These are phyloP conservation scores for Eumerus sabulonum DNA, from an alignment of 2,888 invertebrate genomes.

Conservation along the genomic window DNA sequence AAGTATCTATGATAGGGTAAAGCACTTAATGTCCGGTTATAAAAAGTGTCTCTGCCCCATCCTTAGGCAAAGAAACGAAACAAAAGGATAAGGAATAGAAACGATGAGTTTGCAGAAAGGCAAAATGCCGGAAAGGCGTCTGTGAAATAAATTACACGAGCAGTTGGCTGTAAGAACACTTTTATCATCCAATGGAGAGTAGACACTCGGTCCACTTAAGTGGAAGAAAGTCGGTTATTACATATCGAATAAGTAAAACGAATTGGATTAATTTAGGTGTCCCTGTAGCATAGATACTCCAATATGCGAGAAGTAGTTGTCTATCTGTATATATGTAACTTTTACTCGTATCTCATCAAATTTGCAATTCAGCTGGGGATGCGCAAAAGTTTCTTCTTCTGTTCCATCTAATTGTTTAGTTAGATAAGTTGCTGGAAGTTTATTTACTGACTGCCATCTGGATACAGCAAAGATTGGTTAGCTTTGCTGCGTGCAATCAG, in stretches of 20 bases:
- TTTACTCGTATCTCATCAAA: conserved; percentile 19
- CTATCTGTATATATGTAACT: neutral
- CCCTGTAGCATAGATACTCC: too few relatives aligned
- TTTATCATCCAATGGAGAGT: conserved; percentile 2
- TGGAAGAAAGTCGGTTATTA: conserved; percentile 19
- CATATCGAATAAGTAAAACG: conserved; percentile 33
- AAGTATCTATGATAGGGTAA: neutral
- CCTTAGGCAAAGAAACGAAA: conserved; percentile 2
- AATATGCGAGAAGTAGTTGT: too few relatives aligned
- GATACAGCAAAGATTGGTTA: neutral
- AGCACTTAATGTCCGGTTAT: conserved; percentile 35
- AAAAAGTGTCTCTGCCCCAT: conserved; percentile 27
- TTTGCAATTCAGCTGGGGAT: conserved; percentile 33
- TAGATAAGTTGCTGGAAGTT: conserved; percentile 36
- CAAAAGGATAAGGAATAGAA: neutral
- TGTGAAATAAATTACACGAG: conserved; percentile 10
- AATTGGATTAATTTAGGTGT: conserved; percentile 40
- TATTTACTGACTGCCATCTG: conserved; percentile 8
- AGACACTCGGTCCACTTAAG: too few relatives aligned
- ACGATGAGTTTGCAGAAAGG: neutral
- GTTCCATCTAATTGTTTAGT: conserved; percentile 46
- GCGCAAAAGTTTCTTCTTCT: conserved; percentile 19
- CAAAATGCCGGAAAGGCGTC: conserved; percentile 1
- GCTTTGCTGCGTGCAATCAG: conserved; percentile 25
- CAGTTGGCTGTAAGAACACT: too few relatives aligned